These are phyloP conservation scores for Passer domesticus DNA, from an alignment of 2,113 vertebrate species.

Conservation along the genomic window DNA sequence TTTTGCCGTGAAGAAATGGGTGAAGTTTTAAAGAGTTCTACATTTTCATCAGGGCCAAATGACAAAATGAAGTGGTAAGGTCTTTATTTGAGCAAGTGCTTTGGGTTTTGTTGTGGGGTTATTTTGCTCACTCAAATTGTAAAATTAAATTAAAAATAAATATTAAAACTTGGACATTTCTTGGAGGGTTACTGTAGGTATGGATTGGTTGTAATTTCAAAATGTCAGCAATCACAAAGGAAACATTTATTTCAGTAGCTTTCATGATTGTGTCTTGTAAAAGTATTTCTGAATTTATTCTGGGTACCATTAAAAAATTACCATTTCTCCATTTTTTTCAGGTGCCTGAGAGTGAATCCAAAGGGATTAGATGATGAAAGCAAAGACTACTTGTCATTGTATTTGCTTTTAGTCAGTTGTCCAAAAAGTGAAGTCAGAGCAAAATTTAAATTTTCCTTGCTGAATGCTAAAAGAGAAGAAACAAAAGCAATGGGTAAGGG, in stretches of 20 bases:
- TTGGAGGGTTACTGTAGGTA: neutral
- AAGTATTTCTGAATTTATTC: neutral
- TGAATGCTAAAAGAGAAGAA: conserved; percentile 97
- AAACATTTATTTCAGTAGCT: neutral
- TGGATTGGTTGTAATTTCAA: neutral
- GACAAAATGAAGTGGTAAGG: conserved; percentile 90
- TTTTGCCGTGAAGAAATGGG: conserved; percentile 89
- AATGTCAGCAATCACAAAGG: neutral
- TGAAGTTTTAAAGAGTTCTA: conserved; percentile 88
- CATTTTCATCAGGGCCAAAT: conserved; percentile 86
- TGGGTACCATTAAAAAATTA: neutral
- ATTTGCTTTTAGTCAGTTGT: conserved; percentile 98
- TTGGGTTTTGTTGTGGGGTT: neutral
- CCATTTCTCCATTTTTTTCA: conserved; percentile 60
- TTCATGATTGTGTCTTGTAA: neutral
- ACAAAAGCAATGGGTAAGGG: conserved; percentile 98
- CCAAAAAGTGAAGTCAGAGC: conserved; percentile 99
- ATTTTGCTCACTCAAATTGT: neutral
- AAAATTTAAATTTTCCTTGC: conserved; percentile 98
- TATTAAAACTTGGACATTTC: neutral
- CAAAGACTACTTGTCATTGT: conserved; percentile 97
- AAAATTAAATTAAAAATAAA: neutral
- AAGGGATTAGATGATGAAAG: conserved; percentile 99
- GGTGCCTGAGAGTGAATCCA: conserved; percentile 98
- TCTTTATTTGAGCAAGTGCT: neutral